A percentile compares a stretch with the other conserved stretches of the same genome.
Conservation (phyloP, 2,888 invertebrate species). For the Laspeyria flexula region DNA sequence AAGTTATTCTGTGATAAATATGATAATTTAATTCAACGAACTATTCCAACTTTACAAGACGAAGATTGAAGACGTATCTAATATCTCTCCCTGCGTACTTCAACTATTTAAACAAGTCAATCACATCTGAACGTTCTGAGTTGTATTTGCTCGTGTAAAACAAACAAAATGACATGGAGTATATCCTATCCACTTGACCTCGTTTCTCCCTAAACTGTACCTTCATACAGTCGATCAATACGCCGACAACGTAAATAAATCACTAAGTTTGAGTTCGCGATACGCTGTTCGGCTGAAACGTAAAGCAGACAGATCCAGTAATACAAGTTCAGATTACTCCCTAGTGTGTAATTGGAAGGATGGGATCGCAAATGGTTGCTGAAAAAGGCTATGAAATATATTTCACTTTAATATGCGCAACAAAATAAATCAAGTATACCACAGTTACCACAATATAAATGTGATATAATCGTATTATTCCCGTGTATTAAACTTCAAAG, state of each 20-base stretch:
- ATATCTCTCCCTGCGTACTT: constrained; percentile 22
- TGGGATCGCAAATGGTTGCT: constrained; percentile 27
- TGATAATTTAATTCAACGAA: too few relatives aligned
- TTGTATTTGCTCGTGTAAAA: constrained; percentile 65
- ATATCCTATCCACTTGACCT: constrained; percentile 73
- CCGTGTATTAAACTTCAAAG: too few relatives aligned
- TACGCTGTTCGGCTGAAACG: constrained; percentile 33
- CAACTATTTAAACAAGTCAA: constrained; percentile 32
- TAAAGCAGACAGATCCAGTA: constrained; percentile 39
- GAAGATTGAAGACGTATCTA: constrained; percentile 29
- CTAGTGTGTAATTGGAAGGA: constrained; percentile 36
- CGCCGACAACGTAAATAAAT: constrained; percentile 77
- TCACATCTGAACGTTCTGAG: constrained; percentile 48
- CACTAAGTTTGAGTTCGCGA: constrained; percentile 71
- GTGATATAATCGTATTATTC: not conserved
- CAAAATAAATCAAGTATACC: not conserved
- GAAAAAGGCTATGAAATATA: constrained; percentile 13
- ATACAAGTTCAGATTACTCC: constrained; percentile 45
- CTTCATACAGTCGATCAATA: constrained; percentile 75
- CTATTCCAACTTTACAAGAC: too few relatives aligned
- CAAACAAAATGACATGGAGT: constrained; percentile 70
- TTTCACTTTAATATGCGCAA: constrained; percentile 3
- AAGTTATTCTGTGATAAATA: too few relatives aligned
- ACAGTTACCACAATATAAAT: constrained; percentile 4
- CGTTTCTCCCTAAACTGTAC: constrained; percentile 70